Conservation (phyloP, 1,140 invertebrate genomes). For the Gonatopus flavifemur region DNA sequence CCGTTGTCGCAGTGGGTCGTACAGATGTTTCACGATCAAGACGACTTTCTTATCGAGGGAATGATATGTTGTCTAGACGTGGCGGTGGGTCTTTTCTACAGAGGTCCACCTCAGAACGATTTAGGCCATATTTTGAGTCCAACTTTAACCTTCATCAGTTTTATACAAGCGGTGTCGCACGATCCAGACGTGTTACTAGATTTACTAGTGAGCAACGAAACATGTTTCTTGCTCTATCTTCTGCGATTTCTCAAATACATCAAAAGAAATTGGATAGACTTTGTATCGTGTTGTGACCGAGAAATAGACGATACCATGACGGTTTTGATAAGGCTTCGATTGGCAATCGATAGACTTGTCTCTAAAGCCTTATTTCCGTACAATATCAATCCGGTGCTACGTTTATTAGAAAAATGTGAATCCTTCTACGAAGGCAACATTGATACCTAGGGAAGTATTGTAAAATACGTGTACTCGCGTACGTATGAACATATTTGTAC, state of each 20-base stretch:
- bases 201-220: slow-evolving; percentile 87
- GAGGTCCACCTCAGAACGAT: slow-evolving; percentile 76
- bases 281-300: slow-evolving; percentile 74
- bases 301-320: slow-evolving; percentile 82
- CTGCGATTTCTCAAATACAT: slow-evolving; percentile 84
- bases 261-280: slow-evolving; percentile 79
- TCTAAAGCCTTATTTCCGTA: slow-evolving; percentile 84
- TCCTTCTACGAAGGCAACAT: slow-evolving; percentile 79
- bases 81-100: slow-evolving; percentile 78
- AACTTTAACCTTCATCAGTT: slow-evolving; percentile 80
- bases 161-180: slow-evolving; percentile 79
- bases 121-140: slow-evolving; percentile 80
- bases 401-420: slow-evolving; percentile 82
- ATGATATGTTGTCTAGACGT: slow-evolving; percentile 90
- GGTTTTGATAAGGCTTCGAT: slow-evolving; percentile 75
- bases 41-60: slow-evolving; percentile 88
- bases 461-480: not conserved
- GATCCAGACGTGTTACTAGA: slow-evolving; percentile 83
- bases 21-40: slow-evolving; percentile 85
- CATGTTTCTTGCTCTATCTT: slow-evolving; percentile 85
- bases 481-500: too few relatives aligned
- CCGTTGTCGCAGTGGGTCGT: slow-evolving; percentile 85
- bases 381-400: slow-evolving; percentile 84
- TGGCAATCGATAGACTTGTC: slow-evolving; percentile 80
- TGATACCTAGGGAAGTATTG: slow-evolving; percentile 40